Conservation (phyloP, 2,888 invertebrate genomes). For the Cancer borealis region DNA sequence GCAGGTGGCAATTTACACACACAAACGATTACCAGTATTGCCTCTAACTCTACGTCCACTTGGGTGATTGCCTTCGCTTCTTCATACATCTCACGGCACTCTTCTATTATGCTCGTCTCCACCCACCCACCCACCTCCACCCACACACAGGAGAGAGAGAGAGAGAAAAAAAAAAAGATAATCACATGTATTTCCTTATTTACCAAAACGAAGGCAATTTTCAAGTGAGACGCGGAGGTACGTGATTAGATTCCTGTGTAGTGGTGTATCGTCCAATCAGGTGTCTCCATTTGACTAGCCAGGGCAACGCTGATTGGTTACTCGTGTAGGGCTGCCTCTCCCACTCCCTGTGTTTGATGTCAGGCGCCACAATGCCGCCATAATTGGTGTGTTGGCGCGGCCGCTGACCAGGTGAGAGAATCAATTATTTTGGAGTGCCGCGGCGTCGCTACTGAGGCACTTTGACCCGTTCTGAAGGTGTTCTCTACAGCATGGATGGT, state of each 20-base stretch:
- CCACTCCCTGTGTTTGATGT: conserved; percentile 36
- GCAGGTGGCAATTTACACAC: conserved; percentile 15
- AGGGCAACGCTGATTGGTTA: conserved; percentile 40
- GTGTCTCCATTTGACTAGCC: conserved; percentile 11
- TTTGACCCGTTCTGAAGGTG: not conserved
- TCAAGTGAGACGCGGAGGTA: not conserved
- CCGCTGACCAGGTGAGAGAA: not conserved
- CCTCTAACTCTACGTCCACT: not conserved
- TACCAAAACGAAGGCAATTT: not conserved
- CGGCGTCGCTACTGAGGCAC: not conserved
- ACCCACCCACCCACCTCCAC: not conserved
- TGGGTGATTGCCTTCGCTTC: not conserved
- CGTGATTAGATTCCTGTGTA: not conserved
- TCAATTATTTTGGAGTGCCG: conserved; percentile 11
- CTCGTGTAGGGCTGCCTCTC: conserved; percentile 31
- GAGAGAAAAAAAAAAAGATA: not conserved
- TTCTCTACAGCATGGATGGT: not conserved
- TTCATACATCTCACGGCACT: not conserved
- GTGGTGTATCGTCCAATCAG: conserved; percentile 39
- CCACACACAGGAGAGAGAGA: not conserved
- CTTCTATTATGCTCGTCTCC: not conserved
- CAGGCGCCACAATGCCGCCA: conserved; percentile 37
- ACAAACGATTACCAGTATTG: not conserved
- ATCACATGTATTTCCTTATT: not conserved
- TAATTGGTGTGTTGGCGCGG: conserved; percentile 26